phyloP scores from a whole-genome alignment of 53 echinoderm and acorn worm genomes.

The Stichopus horrens region DNA sequence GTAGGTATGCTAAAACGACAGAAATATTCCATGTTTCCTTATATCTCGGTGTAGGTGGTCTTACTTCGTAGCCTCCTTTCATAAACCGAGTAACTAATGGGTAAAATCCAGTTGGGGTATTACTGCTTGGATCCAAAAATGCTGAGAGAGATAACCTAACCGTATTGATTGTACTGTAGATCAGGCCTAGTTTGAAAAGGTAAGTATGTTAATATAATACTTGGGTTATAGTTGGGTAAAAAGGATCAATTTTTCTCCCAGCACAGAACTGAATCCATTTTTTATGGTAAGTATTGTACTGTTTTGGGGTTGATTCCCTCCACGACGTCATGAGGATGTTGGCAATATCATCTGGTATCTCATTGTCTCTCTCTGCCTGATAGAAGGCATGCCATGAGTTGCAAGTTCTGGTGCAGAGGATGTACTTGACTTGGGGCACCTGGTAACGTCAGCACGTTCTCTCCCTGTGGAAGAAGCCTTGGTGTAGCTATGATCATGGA shows the following conservation, averaged over 20 bases:
- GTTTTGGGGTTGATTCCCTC: constrained; percentile 23
- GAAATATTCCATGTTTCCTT: constrained; percentile 44
- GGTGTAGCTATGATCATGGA: constrained; percentile 42
- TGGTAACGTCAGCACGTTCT: not conserved
- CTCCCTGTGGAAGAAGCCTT: constrained; percentile 30
- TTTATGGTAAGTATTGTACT: constrained; percentile 14
- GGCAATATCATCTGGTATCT: constrained; percentile 7
- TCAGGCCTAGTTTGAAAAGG: constrained; percentile 5
- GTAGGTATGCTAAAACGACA: not conserved
- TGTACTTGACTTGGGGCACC: not conserved
- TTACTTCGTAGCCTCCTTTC: constrained; percentile 49
- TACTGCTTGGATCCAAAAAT: not conserved
- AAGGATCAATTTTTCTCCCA: constrained; percentile 14
- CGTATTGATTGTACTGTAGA: not conserved
- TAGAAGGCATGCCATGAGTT: not conserved
- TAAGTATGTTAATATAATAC: not conserved
- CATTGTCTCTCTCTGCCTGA: not conserved
- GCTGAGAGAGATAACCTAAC: not conserved
- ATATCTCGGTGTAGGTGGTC: constrained; percentile 48
- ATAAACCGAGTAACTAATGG: constrained; percentile 53
- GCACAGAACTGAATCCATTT: not conserved
- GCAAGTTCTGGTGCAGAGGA: not conserved
- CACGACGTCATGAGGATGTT: not conserved
- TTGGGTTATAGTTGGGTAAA: not conserved
- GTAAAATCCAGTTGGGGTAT: constrained; percentile 28